Evolutionary conservation across 2,113 vertebrate species (phyloP).

Genomic region (Hipposideros armiger): DNA sequence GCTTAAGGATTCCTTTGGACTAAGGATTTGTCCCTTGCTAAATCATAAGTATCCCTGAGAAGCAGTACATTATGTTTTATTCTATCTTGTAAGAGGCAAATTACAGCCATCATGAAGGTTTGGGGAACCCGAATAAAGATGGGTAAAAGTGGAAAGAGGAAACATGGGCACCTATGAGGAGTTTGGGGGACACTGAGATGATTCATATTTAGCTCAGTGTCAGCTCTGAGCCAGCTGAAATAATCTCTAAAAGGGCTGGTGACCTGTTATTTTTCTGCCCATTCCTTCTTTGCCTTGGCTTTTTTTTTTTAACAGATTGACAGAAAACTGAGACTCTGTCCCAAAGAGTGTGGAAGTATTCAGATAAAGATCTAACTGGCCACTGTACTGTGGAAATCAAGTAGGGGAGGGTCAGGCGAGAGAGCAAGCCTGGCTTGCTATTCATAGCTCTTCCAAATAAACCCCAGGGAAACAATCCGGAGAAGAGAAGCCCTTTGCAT

Average conservation of each 20-base stretch:
- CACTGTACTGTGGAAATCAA: background rate
- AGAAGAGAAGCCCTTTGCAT: background rate
- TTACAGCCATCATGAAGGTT: background rate
- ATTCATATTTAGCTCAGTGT: background rate
- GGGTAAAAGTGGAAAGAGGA: background rate
- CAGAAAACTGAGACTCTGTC: background rate
- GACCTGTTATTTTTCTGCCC: background rate
- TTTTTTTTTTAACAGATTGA: background rate
- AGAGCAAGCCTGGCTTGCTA: background rate
- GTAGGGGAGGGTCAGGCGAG: background rate
- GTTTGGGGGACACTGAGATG: background rate
- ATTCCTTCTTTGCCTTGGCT: background rate
- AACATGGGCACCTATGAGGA: background rate
- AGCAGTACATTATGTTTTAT: background rate
- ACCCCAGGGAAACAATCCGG: background rate
- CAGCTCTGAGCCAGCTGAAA: background rate
- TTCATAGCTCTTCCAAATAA: slow-evolving; percentile 14
- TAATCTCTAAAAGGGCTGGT: background rate
- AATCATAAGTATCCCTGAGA: background rate
- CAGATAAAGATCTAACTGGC: background rate
- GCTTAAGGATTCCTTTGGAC: background rate
- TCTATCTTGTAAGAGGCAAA: background rate
- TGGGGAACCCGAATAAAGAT: background rate
- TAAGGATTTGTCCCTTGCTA: slow-evolving; percentile 1
- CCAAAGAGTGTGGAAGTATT: background rate